Conservation (phyloP, 2,888 invertebrate genomes). For the Capitulum mitella region DNA sequence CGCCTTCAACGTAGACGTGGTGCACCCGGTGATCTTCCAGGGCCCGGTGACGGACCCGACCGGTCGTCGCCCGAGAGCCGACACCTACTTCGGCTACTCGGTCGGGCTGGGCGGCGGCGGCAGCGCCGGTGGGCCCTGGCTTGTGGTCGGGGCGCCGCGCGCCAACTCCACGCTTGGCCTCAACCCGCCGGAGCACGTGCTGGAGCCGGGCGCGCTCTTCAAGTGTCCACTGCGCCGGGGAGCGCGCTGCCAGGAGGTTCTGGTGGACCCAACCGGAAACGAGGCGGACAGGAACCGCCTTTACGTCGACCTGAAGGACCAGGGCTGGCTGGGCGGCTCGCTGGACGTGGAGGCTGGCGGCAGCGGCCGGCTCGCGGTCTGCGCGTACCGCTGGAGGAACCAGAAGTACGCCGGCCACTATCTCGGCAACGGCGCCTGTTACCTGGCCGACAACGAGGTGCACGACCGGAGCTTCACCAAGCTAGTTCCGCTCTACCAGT, state of each 20-base stretch:
- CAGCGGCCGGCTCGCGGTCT: conserved; percentile 37
- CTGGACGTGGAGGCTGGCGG: neutral
- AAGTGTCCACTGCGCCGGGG: conserved; percentile 42
- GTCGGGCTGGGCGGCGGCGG: conserved; percentile 26
- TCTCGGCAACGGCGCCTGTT: conserved; percentile 42
- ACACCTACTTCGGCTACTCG: conserved; percentile 36
- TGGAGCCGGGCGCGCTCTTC: conserved; percentile 51
- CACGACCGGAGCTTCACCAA: neutral
- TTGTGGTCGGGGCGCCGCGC: conserved; percentile 51
- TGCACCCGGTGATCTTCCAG: conserved; percentile 32
- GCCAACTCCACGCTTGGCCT: conserved; percentile 47
- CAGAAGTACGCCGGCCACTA: conserved; percentile 36
- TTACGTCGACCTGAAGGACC: conserved; percentile 43
- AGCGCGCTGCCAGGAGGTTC: conserved; percentile 43
- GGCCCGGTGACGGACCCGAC: conserved; percentile 29
- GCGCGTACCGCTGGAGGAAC: conserved; percentile 45
- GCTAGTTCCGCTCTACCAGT: conserved; percentile 26
- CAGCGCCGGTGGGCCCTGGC: neutral
- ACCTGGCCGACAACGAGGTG: conserved; percentile 37
- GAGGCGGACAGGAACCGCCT: no score
- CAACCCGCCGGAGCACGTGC: conserved; percentile 32
- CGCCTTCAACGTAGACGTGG: conserved; percentile 33
- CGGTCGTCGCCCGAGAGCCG: neutral
- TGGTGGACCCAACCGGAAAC: conserved; percentile 44
- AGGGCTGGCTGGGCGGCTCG: conserved; percentile 48